phyloP scores from a whole-genome alignment of 2,888 invertebrate genomes.

The Bellardia bayeri region DNA sequence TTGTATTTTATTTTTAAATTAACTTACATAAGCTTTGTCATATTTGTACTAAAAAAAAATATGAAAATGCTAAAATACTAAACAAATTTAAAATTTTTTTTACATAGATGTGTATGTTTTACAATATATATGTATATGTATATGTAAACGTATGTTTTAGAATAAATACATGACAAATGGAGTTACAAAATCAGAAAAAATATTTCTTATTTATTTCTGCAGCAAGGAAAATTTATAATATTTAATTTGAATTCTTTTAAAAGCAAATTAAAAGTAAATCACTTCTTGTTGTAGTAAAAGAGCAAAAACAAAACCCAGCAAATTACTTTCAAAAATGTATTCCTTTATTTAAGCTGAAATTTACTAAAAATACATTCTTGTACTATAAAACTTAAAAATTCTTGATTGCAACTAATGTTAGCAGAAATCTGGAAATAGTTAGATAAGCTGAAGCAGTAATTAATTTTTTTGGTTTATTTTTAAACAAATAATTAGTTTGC shows the following conservation, averaged over 20 bases:
- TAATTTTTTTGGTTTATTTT: too few relatives aligned
- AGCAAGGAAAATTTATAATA: not conserved
- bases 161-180: not conserved
- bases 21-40: slow-evolving; percentile 13
- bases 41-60: slow-evolving; percentile 23
- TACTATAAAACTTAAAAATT: too few relatives aligned
- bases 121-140: not conserved
- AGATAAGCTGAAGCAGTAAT: too few relatives aligned
- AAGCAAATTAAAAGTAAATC: slow-evolving; percentile 1
- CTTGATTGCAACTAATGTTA: too few relatives aligned
- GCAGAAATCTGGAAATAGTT: too few relatives aligned
- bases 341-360: too few relatives aligned
- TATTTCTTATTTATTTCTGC: not conserved
- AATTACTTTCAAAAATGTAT: not conserved
- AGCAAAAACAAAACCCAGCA: not conserved
- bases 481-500: too few relatives aligned
- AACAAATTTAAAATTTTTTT: not conserved
- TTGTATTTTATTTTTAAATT: slow-evolving; percentile 17
- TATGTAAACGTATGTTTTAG: not conserved
- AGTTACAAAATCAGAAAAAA: not conserved
- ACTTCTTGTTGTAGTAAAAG: not conserved
- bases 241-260: slow-evolving; percentile 13
- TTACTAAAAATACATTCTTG: too few relatives aligned
- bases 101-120: not conserved
- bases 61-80: not conserved